phyloP scores from a whole-genome alignment of 2,888 invertebrate species.

The Strigamia maritima region DNA sequence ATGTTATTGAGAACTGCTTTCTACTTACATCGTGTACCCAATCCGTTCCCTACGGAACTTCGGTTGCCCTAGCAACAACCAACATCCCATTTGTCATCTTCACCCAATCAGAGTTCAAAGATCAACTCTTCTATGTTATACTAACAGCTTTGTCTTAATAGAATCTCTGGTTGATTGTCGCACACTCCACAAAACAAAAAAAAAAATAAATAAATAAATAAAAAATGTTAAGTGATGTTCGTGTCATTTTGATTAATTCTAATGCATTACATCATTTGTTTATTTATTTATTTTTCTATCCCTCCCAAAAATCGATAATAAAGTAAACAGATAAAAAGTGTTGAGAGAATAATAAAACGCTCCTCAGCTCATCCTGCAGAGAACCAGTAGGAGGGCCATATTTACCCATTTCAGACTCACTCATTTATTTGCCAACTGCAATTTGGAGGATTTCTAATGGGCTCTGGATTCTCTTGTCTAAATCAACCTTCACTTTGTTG shows the following conservation, averaged over 20 bases:
- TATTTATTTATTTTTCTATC: background rate
- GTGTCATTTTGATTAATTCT: background rate
- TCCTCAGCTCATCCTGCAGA: background rate
- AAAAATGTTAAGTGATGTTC: background rate
- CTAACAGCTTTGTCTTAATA: background rate
- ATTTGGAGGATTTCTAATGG: background rate
- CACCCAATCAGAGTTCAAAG: background rate
- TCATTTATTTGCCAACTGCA: constrained; percentile 4
- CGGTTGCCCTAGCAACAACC: background rate
- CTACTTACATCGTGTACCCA: background rate
- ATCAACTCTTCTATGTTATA: background rate
- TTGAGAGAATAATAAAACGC: background rate
- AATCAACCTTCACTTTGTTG: background rate
- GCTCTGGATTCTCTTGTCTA: background rate
- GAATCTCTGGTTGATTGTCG: background rate
- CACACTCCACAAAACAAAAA: background rate
- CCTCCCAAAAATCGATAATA: background rate
- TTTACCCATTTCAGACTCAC: background rate
- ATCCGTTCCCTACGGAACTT: background rate
- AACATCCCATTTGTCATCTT: background rate
- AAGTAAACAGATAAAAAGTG: background rate
- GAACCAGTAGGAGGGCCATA: background rate
- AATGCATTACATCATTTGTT: background rate
- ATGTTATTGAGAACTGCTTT: background rate
- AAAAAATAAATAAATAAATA: background rate